Evolutionary conservation across 64 coral and sea anemone genomes (phyloP).

Genomic region (Astreopora myriophthalma): DNA sequence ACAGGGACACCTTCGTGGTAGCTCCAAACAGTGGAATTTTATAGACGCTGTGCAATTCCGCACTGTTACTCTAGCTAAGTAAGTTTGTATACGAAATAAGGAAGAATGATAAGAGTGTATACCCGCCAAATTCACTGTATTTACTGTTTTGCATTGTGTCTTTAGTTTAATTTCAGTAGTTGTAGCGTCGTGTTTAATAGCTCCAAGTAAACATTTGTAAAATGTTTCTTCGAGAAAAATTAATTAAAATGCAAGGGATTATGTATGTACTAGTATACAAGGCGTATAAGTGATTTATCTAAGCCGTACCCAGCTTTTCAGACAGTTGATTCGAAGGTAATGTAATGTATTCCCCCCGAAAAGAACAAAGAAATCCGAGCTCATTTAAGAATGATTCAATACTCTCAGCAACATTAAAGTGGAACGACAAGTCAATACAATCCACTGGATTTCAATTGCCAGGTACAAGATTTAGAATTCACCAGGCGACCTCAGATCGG

Average conservation of each 20-base stretch:
- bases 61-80: constrained; percentile 4
- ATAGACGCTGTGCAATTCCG: constrained; percentile 7
- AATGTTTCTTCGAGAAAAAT: not conserved
- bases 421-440: no score
- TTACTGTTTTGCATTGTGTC: not conserved
- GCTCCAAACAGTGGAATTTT: not conserved
- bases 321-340: no score
- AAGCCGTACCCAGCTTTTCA: no score
- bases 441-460: no score
- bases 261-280: not conserved
- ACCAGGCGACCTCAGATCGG: no score
- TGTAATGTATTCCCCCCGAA: no score
- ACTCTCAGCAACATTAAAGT: no score
- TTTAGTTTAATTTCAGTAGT: not conserved
- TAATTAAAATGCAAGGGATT: not conserved
- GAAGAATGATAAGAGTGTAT: constrained; percentile 24
- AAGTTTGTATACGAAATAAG: constrained; percentile 26
- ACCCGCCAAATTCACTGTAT: constrained; percentile 15
- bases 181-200: not conserved
- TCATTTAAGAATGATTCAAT: no score
- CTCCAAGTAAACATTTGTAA: not conserved
- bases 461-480: no score
- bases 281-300: not conserved
- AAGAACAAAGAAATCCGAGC: no score
- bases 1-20: not conserved